Evolutionary conservation across 1,140 invertebrate species (phyloP).

Genomic region (Monomorium pharaonis): DNA sequence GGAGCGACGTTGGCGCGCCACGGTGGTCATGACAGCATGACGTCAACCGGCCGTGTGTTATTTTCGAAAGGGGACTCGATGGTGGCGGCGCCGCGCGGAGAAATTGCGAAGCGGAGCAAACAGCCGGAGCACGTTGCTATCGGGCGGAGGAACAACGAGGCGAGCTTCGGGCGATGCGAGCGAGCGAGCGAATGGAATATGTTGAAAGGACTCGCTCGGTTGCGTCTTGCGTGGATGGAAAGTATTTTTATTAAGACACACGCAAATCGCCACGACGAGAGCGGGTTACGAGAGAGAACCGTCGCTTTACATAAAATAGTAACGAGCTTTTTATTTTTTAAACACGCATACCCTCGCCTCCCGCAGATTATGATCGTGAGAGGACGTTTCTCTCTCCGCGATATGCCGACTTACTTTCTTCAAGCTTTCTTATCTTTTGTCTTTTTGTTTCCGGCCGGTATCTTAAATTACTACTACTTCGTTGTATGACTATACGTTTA

Average conservation of each 20-base stretch:
- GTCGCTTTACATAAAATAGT: background rate
- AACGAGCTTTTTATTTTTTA: constrained; percentile 29
- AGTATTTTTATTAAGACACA: constrained; percentile 45
- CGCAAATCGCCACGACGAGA: constrained; percentile 24
- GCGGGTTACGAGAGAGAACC: background rate
- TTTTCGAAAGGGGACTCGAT: constrained; percentile 84
- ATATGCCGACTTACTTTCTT: constrained; percentile 1
- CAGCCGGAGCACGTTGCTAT: constrained; percentile 62
- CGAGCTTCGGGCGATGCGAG: constrained; percentile 47
- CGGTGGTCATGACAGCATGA: constrained; percentile 78
- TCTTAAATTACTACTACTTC: background rate
- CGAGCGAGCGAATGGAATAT: constrained; percentile 48
- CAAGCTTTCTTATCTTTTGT: constrained; percentile 1
- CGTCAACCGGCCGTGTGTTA: constrained; percentile 85
- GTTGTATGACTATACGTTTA: background rate
- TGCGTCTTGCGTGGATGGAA: constrained; percentile 51
- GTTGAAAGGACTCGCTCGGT: constrained; percentile 46
- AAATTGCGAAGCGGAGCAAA: constrained; percentile 70
- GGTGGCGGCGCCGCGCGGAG: constrained; percentile 73
- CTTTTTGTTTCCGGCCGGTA: background rate
- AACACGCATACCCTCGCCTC: background rate
- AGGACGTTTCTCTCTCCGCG: background rate
- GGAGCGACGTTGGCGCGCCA: constrained; percentile 65
- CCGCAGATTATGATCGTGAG: background rate
- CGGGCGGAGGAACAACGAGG: constrained; percentile 67